Evolutionary conservation across 2,113 vertebrate species (phyloP), one percentile per base, ranked within the genome.

Genomic region (Upupa epops): DNA sequence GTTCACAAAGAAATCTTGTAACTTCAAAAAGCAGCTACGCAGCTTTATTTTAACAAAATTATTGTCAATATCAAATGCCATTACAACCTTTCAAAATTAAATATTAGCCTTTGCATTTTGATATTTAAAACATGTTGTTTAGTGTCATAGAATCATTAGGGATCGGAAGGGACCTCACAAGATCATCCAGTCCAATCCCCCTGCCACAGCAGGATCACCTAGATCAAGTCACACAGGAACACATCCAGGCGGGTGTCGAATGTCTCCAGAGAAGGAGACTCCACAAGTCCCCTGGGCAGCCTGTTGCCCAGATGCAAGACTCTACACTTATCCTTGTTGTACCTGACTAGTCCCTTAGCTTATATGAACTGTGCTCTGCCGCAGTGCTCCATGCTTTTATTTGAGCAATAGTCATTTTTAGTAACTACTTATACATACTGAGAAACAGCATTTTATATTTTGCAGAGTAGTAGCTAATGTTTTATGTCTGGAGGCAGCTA

Each of bases 361-460:
- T 2, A 1, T 36, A 20, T 65, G 48, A 73, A 46, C 40, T 52
- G 24, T 63, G 34, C 5, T 34, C 14, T 54, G n/a, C n/a, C n/a
- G n/a, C n/a, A n/a, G 24, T 63, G 34, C 5, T 34, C 14, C 49
- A 49, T 48, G 22, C 24, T 64, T 83, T 86, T 82, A 17, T 70
- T 82, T 79, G 65, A 92, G 29, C 9, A 54, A 36, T 32, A 91
- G 16, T 82, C 0, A 37, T 70, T 85, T 68, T 61, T 69, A 70
- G 58, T 81, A 68, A 56, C 36, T 17, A 6, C 56, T 74, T 68
- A 56, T 40, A 64, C 7, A 22, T 19, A 40, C 25, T 29, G 66
- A 64, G 40, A 89, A 90, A 76, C 26, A 82, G 20, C 37, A 37
- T 85, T 87, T 82, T 87, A 78, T 89, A 37, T 46, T 80, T 93